These are phyloP conservation scores for Trichomalopsis sarcophagae DNA, from an alignment of 1,140 invertebrate genomes.

Conservation along the genomic window DNA sequence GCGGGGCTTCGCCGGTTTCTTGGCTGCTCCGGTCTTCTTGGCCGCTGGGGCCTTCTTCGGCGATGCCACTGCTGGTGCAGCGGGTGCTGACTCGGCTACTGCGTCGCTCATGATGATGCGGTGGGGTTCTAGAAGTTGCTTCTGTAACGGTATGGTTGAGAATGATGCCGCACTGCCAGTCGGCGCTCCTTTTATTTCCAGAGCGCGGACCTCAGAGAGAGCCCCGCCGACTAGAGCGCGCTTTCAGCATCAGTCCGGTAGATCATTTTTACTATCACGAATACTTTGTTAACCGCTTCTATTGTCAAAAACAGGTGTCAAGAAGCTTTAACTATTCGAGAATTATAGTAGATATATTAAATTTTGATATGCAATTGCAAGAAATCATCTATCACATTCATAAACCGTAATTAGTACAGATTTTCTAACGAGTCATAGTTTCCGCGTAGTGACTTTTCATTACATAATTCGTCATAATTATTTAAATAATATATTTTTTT, in stretches of 20 bases:
- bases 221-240: background rate
- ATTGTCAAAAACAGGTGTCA: no score
- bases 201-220: constrained; percentile 26
- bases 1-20: constrained; percentile 66
- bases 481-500: no score
- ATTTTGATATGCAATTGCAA: no score
- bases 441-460: no score
- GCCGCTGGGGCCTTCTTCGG: constrained; percentile 55
- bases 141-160: background rate
- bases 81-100: background rate
- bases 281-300: background rate
- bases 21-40: constrained; percentile 69
- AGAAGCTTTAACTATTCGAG: no score
- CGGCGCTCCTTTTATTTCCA: background rate
- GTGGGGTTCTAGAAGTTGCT: background rate
- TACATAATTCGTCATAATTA: no score
- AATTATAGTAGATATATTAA: no score
- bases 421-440: no score
- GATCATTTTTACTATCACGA: background rate
- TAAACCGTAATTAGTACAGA: no score
- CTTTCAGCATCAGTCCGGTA: background rate
- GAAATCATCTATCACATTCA: no score
- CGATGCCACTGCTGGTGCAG: constrained; percentile 3
- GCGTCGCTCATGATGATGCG: constrained; percentile 30
- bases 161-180: background rate